phyloP scores from a whole-genome alignment of 2,797 vertebrate genomes.

The Limnodromus scolopaceus region DNA sequence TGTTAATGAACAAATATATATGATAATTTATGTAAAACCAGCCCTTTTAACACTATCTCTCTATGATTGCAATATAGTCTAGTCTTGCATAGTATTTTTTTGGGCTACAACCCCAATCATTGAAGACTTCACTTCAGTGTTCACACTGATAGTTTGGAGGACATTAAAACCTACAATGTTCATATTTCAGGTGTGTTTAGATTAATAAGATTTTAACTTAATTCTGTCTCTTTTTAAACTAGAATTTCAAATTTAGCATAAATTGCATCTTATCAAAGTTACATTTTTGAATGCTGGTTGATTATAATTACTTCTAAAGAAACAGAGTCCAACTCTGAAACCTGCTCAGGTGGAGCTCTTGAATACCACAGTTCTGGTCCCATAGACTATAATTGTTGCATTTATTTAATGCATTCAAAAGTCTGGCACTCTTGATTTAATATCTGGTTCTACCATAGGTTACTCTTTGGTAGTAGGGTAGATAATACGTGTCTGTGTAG shows the following conservation, averaged over 20 bases:
- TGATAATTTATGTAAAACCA: slow-evolving; percentile 1
- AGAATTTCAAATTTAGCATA: slow-evolving; percentile 3
- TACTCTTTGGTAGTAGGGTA: background rate
- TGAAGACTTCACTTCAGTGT: background rate
- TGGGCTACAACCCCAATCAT: background rate
- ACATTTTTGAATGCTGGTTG: slow-evolving; percentile 11
- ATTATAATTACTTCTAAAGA: slow-evolving; percentile 28
- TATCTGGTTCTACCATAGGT: background rate
- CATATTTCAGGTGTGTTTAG: background rate
- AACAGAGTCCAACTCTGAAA: background rate
- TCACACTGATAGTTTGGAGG: background rate
- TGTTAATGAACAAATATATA: slow-evolving; percentile 17
- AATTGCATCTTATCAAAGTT: background rate
- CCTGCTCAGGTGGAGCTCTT: background rate
- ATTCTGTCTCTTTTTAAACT: background rate
- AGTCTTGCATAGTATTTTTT: background rate
- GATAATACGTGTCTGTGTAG: background rate
- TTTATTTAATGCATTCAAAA: background rate
- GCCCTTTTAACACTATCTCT: background rate
- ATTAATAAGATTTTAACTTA: background rate
- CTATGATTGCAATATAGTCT: background rate
- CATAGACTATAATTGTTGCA: background rate
- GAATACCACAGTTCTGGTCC: background rate
- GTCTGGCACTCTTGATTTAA: background rate
- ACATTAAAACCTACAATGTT: background rate